Conservation (phyloP, 2,888 invertebrate species). For the Aethes cnicana region DNA sequence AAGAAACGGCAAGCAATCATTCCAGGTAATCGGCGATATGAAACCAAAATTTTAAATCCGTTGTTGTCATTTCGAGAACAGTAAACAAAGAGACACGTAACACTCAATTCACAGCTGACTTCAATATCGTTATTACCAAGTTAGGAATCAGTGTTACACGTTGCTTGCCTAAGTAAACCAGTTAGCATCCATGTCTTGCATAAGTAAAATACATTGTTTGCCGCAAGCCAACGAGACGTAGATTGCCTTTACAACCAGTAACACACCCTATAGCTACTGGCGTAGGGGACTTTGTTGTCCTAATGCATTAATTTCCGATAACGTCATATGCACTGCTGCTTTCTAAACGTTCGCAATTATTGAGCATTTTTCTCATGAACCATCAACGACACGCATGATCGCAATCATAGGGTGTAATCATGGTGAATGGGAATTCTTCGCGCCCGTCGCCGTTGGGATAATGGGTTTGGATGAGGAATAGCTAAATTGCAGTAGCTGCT, state of each 20-base stretch:
- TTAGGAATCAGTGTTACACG: no score
- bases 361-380: slow-evolving; percentile 43
- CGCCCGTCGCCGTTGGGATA: slow-evolving; percentile 32
- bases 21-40: no score
- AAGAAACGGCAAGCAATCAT: no score
- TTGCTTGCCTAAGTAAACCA: slow-evolving; percentile 25
- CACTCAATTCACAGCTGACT: no score
- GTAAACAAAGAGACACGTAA: not conserved
- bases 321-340: slow-evolving; percentile 46
- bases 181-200: slow-evolving; percentile 35
- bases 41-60: no score
- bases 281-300: slow-evolving; percentile 4
- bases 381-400: slow-evolving; percentile 33
- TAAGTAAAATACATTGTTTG: slow-evolving; percentile 46
- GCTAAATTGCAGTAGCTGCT: not conserved
- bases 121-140: no score
- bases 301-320: slow-evolving; percentile 35
- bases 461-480: slow-evolving; percentile 5
- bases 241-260: slow-evolving; percentile 12
- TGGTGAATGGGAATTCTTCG: slow-evolving; percentile 35
- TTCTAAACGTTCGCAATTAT: slow-evolving; percentile 50
- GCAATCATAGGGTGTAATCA: slow-evolving; percentile 33
- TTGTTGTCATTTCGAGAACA: not conserved
- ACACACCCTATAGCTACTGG: slow-evolving; percentile 1
- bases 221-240: slow-evolving; percentile 37